These are phyloP conservation scores for Coenonympha glycerion DNA, from an alignment of 2,888 invertebrate species.

Conservation along the genomic window DNA sequence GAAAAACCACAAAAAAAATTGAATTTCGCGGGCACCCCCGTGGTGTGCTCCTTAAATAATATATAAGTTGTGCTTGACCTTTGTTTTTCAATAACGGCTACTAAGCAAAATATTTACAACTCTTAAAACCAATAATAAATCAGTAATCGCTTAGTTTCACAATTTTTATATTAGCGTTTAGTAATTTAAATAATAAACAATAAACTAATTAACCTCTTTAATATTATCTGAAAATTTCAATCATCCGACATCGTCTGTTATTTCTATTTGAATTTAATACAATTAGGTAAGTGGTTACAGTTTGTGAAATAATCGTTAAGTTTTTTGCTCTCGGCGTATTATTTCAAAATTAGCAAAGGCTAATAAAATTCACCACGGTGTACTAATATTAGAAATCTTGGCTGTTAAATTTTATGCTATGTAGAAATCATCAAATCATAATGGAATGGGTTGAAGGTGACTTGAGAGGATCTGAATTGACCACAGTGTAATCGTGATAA, in stretches of 20 bases:
- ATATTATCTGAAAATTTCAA: not conserved
- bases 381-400: not conserved
- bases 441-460: not conserved
- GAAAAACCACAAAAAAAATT: no score
- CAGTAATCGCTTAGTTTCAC: not conserved
- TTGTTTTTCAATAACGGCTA: no score
- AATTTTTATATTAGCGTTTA: not conserved
- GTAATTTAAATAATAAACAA: slow-evolving; percentile 1
- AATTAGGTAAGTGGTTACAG: no score
- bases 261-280: not conserved
- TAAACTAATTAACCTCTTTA: slow-evolving; percentile 2
- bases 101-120: no score
- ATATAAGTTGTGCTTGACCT: no score
- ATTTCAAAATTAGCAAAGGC: slow-evolving; percentile 5
- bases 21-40: no score
- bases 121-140: not conserved
- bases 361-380: not conserved
- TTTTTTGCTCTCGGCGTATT: slow-evolving; percentile 2
- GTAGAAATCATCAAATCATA: not conserved
- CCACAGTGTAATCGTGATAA: no score
- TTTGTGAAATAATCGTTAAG: not conserved
- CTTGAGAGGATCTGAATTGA: no score
- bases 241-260: not conserved
- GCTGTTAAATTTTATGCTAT: not conserved
- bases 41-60: no score